Evolutionary conservation across 2,113 vertebrate genomes (phyloP), one percentile per base, ranked within the genome.

Genomic region (Trochalopteron elliotii): DNA sequence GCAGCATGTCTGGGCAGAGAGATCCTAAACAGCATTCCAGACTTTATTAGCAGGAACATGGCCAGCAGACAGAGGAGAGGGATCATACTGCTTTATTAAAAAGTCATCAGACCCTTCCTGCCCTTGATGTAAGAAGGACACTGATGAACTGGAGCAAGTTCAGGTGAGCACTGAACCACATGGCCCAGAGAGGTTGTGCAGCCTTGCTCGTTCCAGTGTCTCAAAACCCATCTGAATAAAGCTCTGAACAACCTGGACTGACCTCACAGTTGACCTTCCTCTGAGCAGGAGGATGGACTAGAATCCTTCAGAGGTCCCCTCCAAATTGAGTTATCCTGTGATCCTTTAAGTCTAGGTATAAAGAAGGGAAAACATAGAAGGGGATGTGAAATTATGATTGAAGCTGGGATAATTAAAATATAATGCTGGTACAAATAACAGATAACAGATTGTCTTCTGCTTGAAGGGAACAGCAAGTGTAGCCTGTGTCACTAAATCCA

Each of bases 191-290:
- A 35, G 23, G 14, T 3, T 39, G 8, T 56, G 11, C 50, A 88
- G 75, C 39, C 25, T 67, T 1, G 0, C 19, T 65, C 8, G 0
- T 22, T 33, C 0, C 0, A 44, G 21, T 12, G 53, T 40, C 57
- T 70, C 31, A 61, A 65, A 81, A 39, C 7, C 11, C 7, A 4
- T 20, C 37, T 44, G 39, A 88, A 49, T 37, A 75, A 79, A 78
- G 50, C 8, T 23, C 56, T 53, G 45, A 82, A 28, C 18, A 61
- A 11, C 40, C 55, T 47, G 69, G 12, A 39, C 35, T 60, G 23
- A 33, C 14, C 40, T 78, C 37, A 75, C 24, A 49, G 55, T 24
- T 82, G 75, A 82, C 45, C 4, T 3, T 40, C 33, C 47, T 50
- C 52, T 67, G 52, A 78, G 45, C 39, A 90, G 55, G 15, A 79